These are phyloP conservation scores for Ips typographus DNA, from an alignment of 1,140 invertebrate species.

Conservation along the genomic window DNA sequence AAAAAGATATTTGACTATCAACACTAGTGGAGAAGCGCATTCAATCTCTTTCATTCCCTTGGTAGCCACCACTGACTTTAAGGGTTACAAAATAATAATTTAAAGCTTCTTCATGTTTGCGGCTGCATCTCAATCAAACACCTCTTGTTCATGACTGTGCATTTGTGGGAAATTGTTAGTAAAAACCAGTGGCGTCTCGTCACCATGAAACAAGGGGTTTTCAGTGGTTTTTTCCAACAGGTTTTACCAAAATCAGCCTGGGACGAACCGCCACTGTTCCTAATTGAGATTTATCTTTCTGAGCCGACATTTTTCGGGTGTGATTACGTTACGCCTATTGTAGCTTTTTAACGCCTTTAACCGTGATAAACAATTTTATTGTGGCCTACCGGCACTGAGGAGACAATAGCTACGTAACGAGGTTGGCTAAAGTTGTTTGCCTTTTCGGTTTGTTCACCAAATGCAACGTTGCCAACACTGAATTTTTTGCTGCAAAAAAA, in stretches of 20 bases:
- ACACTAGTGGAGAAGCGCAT: too few relatives aligned
- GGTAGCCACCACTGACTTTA: too few relatives aligned
- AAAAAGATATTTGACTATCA: too few relatives aligned
- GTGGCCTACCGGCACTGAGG: constrained; percentile 14
- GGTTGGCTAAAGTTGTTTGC: constrained; percentile 12
- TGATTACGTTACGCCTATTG: constrained; percentile 33
- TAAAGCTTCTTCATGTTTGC: too few relatives aligned
- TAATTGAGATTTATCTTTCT: constrained; percentile 30
- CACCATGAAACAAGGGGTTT: neutral
- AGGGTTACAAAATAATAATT: too few relatives aligned
- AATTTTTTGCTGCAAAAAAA: too few relatives aligned
- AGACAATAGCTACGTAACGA: constrained; percentile 28
- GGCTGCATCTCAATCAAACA: constrained; percentile 17
- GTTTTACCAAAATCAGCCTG: neutral
- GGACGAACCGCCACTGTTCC: constrained; percentile 11
- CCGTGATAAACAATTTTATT: constrained; percentile 33
- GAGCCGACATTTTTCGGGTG: constrained; percentile 19
- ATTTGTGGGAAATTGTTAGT: constrained; percentile 22
- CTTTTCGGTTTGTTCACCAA: too few relatives aligned
- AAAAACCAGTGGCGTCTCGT: constrained; percentile 12
- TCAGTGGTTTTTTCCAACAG: neutral
- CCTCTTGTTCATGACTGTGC: constrained; percentile 16
- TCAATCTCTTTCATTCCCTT: too few relatives aligned
- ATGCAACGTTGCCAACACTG: too few relatives aligned
- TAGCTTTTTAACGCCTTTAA: constrained; percentile 30